phyloP scores from a whole-genome alignment of 2,113 vertebrate species.

The Mesocricetus auratus region DNA sequence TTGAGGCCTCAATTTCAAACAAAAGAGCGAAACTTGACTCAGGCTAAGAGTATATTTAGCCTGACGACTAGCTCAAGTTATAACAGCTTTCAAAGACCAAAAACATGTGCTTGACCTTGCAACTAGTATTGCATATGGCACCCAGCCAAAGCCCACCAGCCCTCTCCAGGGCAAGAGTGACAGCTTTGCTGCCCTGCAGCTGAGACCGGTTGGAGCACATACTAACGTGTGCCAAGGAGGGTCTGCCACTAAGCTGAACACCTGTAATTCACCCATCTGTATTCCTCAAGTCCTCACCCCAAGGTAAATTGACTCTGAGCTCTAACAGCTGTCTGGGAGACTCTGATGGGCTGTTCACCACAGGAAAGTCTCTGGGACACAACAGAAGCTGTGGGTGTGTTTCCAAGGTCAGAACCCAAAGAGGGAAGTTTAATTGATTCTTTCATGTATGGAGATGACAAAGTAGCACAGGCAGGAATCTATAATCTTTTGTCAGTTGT shows the following conservation, averaged over 20 bases:
- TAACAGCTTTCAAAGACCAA: conserved; percentile 68
- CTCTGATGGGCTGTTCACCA: conserved; percentile 74
- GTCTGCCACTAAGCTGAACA: conserved; percentile 82
- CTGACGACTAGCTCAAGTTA: conserved; percentile 61
- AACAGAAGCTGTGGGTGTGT: conserved; percentile 64
- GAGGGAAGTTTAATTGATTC: conserved; percentile 62
- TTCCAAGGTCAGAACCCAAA: conserved; percentile 80
- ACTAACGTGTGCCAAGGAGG: conserved; percentile 80
- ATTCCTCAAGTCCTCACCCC: conserved; percentile 82
- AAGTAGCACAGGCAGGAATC: background rate
- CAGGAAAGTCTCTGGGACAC: conserved; percentile 69
- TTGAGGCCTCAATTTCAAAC: conserved; percentile 53
- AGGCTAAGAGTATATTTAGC: conserved; percentile 48
- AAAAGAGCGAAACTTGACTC: conserved; percentile 54
- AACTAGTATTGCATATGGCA: conserved; percentile 74
- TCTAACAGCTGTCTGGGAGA: conserved; percentile 83
- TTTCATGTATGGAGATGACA: conserved; percentile 56
- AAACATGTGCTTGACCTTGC: conserved; percentile 79
- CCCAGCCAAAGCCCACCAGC: conserved; percentile 77
- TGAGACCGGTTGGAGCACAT: conserved; percentile 78
- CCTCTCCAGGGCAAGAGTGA: conserved; percentile 80
- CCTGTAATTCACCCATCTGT: conserved; percentile 85
- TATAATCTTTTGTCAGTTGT: conserved; percentile 49
- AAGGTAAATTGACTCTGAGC: conserved; percentile 82
- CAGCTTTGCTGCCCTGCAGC: conserved; percentile 79